Base-by-base conservation (phyloP, 2,888 invertebrate species). In the Branchipolynoe longqiensis region DNA sequence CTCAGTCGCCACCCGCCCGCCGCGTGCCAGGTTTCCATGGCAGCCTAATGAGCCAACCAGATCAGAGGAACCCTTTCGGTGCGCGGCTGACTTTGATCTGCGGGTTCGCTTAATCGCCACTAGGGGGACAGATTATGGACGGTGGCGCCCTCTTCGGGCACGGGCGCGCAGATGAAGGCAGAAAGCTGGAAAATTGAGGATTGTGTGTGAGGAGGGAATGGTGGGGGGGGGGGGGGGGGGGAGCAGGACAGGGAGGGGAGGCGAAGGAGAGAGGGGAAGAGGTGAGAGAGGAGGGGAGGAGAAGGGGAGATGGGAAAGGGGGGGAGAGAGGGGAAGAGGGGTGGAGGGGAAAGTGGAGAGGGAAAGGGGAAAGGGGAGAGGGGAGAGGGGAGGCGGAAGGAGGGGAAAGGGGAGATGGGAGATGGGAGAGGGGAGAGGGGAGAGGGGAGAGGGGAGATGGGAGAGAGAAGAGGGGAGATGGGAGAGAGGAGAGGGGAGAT, bases 161-260 rank as follows among this genome's bases (percentile, higher is more conserved):
- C 54, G 78, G 28, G 25, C 48, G 31, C n/a, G 54, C 48, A 78
- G 78, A 78, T 78, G 78, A 78, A 78, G 78, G 78, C 78, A 78
- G 31, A 78, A 78, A 78, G 78, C 78, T 78, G 78, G 78, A 78
- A 78, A 78, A 78, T 78, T 78, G 78, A n/a, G n/a, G 78, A 78
- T 48, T 54, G 78, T 25, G 48, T 3, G 25, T 41, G 48, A 78
- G 78, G 31, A 48, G 78, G 78, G n/a, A 28, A 48, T 69, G 69
- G 69, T 12, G 18, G 36, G 38, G 36, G 38, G 69, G 25, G 69
- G n/a, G 36, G 22, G 62, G 28, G 31, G 3, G n/a, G 28, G 62
- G 31, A 25, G 62, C n/a, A 33, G 18, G 36, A 69, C 69, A 69
- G 69, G 25, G 69, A 33, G 36, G 22, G 62, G 28, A 62, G 3